Evolutionary conservation across 2,888 invertebrate species (phyloP).

Genomic region (Hypsopygia costalis): DNA sequence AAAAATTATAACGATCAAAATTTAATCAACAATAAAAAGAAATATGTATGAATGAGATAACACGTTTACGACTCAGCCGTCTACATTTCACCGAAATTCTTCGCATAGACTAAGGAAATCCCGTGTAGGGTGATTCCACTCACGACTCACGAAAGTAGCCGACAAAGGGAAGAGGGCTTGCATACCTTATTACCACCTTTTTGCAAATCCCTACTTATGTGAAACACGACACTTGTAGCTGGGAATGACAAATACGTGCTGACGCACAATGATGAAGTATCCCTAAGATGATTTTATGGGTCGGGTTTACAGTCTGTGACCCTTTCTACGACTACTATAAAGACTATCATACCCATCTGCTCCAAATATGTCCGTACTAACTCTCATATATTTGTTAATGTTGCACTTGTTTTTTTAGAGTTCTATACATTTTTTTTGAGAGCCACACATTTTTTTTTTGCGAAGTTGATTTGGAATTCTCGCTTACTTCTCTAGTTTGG

Average conservation of each 20-base stretch:
- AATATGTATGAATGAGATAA: slow-evolving; percentile 54
- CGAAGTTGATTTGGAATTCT: no score
- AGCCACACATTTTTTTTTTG: no score
- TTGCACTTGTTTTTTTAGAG: no score
- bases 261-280: slow-evolving; percentile 35
- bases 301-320: not conserved
- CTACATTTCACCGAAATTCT: slow-evolving; percentile 57
- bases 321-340: not conserved
- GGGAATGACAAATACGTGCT: slow-evolving; percentile 63
- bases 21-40: slow-evolving; percentile 23
- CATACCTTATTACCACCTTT: slow-evolving; percentile 79
- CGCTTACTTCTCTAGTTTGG: no score
- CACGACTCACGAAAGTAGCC: slow-evolving; percentile 79
- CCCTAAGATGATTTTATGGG: slow-evolving; percentile 26
- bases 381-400: not conserved
- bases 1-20: slow-evolving; percentile 1
- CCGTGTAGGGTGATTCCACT: slow-evolving; percentile 49
- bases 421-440: no score
- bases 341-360: not conserved
- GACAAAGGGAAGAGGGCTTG: slow-evolving; percentile 78
- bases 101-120: slow-evolving; percentile 61
- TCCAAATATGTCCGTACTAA: not conserved
- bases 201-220: slow-evolving; percentile 74
- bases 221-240: slow-evolving; percentile 64
- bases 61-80: slow-evolving; percentile 52